Percentiles rank a stretch among this genome's conserved stretches.
Evolutionary conservation across 2,113 vertebrate genomes (phyloP).

Genomic region (Spilogale gracilis): DNA sequence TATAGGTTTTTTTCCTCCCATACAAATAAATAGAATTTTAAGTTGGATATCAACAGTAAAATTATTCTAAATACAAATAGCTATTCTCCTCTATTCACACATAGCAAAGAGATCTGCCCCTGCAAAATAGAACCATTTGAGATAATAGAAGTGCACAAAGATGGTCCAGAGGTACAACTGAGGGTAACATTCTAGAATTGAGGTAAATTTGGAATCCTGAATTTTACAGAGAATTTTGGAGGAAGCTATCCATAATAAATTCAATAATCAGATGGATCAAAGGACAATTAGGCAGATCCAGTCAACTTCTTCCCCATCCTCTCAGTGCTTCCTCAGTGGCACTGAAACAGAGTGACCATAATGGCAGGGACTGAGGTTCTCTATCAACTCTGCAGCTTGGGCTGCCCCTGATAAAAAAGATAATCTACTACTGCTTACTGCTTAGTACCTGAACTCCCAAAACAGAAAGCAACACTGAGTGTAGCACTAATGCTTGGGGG

Average conservation of each 20-base stretch:
- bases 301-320: accelerated
- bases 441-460: background rate
- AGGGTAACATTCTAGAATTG: background rate
- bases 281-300: background rate
- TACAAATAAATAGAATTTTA: slow-evolving; percentile 12
- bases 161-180: background rate
- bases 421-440: background rate
- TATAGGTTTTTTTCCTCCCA: background rate
- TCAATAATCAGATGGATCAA: background rate
- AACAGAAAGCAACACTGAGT: background rate
- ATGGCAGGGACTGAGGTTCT: background rate
- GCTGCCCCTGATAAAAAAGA: background rate
- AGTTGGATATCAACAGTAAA: background rate
- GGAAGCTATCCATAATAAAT: background rate
- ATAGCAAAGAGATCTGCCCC: background rate
- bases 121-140: background rate
- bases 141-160: background rate
- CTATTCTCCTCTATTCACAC: background rate
- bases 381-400: background rate
- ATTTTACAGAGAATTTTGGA: background rate
- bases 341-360: background rate
- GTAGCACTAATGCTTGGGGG: background rate
- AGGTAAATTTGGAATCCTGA: background rate
- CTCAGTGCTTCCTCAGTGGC: background rate
- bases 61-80: background rate